These are phyloP conservation scores for Cephus pygmeus DNA, from an alignment of 2,888 invertebrate genomes.

Conservation along the genomic window DNA sequence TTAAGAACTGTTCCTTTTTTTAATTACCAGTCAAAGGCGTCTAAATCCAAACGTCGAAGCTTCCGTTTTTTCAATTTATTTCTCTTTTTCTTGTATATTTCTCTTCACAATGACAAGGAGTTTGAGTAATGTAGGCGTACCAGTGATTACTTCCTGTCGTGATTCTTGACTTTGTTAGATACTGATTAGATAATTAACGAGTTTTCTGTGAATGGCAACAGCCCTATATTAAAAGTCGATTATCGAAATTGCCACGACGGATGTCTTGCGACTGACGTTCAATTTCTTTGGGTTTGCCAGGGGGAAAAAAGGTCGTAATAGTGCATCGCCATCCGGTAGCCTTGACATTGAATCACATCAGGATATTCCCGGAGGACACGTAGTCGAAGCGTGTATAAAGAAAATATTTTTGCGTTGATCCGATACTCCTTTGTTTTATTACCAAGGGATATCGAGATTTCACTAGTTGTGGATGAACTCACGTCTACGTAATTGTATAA, in stretches of 20 bases:
- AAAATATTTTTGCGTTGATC: neutral
- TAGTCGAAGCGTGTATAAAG: neutral
- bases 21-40: neutral
- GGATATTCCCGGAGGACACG: neutral
- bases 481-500: neutral
- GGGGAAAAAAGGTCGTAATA: neutral
- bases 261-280: neutral
- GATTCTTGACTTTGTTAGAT: neutral
- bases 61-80: neutral
- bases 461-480: neutral
- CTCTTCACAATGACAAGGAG: neutral
- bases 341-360: neutral
- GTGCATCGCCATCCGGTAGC: neutral
- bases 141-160: neutral
- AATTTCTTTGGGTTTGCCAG: neutral
- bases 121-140: neutral
- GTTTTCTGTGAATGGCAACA: neutral
- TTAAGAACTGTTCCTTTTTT: neutral
- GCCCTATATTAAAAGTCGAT: neutral
- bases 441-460: neutral
- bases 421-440: neutral
- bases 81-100: neutral
- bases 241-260: neutral
- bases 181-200: neutral
- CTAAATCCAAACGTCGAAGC: neutral